phyloP scores from a whole-genome alignment of 1,140 invertebrate species.

The Ostrea edulis region DNA sequence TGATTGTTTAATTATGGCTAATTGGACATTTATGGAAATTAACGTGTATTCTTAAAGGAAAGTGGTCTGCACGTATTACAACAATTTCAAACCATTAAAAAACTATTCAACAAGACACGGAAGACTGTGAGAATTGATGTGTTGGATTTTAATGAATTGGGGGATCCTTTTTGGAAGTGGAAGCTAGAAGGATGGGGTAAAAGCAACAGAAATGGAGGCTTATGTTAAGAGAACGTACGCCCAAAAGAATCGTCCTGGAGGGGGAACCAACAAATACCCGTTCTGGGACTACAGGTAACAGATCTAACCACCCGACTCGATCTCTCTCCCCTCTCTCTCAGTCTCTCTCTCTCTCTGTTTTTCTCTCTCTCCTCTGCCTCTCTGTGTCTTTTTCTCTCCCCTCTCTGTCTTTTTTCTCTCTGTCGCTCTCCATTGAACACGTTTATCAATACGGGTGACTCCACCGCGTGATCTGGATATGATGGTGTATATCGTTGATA shows the following conservation, averaged over 20 bases:
- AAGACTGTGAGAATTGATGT: neutral
- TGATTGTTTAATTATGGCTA: constrained; percentile 22
- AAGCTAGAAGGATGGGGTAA: constrained; percentile 6
- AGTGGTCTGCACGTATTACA: neutral
- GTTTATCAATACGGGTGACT: too few relatives aligned
- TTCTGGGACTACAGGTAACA: constrained; percentile 43
- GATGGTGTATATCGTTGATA: neutral
- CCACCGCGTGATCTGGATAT: too few relatives aligned
- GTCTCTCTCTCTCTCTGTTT: neutral
- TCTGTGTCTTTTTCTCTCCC: neutral
- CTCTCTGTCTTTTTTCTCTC: neutral
- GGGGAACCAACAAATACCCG: constrained; percentile 11
- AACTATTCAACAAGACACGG: neutral
- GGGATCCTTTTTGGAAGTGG: neutral
- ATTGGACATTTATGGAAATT: constrained; percentile 35
- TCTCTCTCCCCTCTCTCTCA: neutral
- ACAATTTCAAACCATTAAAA: neutral
- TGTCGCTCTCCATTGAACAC: neutral
- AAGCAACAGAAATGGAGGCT: neutral
- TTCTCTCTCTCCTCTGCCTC: neutral
- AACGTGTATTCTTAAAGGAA: neutral
- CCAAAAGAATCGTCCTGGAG: constrained; percentile 12
- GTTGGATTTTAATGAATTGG: neutral
- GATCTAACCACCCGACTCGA: too few relatives aligned
- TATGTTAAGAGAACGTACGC: constrained; percentile 33